Base-by-base conservation (phyloP, 2,888 invertebrate genomes). In the Anthrax anthrax region DNA sequence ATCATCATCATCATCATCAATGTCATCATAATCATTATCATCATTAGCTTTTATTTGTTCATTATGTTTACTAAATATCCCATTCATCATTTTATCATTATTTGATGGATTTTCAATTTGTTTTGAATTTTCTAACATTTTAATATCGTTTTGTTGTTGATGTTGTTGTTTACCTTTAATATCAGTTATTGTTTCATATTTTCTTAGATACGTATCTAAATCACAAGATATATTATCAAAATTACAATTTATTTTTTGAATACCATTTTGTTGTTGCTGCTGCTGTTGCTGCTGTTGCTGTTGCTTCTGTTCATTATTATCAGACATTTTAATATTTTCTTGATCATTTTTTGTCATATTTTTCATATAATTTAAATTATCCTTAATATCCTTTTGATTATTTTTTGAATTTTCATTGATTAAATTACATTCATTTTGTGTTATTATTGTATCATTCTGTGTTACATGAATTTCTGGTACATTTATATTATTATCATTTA, bases 41-140 rank as follows among this genome's bases (percentile, higher is more conserved):
- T 43, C 42, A 46, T 47, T 48, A 45, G 16, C 47, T 42, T 44
- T 47, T 34, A 51, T 50, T 58, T 60, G 60, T 53, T 65, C 64
- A 49, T 63, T n/a, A n/a, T 64, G 54, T 71, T 69, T n/a, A n/a
- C n/a, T 12, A 12, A 32, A 2, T 32, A 32, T 53, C 52, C 45
- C 50, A 8, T 50, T 52, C 45, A 39, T 52, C 50, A 36, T 52
- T 12, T 32, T 27, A 27, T 32, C 29, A 32, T 32, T 32, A 2
- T 32, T 32, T 32, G 5, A 1, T 27, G 5, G 8, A 27, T 27
- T 27, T n/a, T n/a, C n/a, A n/a, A 27, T 32, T 32, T 32, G 29
- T 32, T 32, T 32, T 32, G 2, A 12, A 32, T 32, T 32, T 32
- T 32, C 29, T 6, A 6, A 8, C 29, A 32, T 32, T 32, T 12